Conservation (phyloP, 2,888 invertebrate species). For the Eilema depressum region DNA sequence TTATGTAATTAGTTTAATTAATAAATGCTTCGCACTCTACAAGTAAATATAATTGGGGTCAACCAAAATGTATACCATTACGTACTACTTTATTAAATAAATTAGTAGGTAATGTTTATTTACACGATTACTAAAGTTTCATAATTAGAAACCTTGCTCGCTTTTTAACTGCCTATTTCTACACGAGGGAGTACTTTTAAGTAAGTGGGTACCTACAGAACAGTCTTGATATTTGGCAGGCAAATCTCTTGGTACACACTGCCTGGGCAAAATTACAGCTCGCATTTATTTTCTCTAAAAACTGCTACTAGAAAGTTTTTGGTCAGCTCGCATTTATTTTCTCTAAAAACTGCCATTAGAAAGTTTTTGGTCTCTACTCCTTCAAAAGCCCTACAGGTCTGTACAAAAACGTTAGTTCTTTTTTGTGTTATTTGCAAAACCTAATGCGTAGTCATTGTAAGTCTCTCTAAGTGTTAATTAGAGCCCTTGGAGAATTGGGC, state of each 20-base stretch:
- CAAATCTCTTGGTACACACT: background rate
- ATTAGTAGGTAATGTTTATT: background rate
- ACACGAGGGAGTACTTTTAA: background rate
- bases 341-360: background rate
- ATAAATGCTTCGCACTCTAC: background rate
- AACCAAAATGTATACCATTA: background rate
- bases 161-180: background rate
- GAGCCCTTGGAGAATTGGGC: too few species aligned
- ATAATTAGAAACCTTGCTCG: conserved; percentile 4
- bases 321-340: too few species aligned
- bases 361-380: background rate
- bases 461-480: too few species aligned
- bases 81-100: too few species aligned
- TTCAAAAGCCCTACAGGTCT: too few species aligned
- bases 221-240: background rate
- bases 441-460: too few species aligned
- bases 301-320: background rate
- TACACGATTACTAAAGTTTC: background rate
- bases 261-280: too few species aligned
- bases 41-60: background rate
- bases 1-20: background rate
- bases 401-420: too few species aligned
- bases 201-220: background rate
- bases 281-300: background rate
- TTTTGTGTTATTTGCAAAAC: too few species aligned